Evolutionary conservation across 2,113 vertebrate species (phyloP).

Genomic region (Pseudopipra pipra): DNA sequence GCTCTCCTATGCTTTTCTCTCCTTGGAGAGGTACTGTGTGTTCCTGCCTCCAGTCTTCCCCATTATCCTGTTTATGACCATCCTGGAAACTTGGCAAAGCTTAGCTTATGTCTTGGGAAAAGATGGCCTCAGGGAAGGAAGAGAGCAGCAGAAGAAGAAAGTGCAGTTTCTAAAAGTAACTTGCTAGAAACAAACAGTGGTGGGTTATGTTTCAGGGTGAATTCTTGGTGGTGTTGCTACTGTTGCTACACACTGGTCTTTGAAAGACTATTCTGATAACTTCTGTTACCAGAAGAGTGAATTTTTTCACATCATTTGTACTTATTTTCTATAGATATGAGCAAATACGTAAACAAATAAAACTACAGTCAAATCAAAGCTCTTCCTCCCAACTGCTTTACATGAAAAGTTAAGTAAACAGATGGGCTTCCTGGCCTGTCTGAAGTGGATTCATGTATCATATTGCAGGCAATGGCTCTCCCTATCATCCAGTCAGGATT

Average conservation of each 20-base stretch:
- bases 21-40: background rate
- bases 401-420: constrained; percentile 5
- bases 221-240: background rate
- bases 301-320: background rate
- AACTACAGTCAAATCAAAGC: background rate
- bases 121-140: background rate
- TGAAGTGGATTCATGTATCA: background rate
- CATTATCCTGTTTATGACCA: background rate
- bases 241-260: background rate
- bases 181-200: background rate
- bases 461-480: background rate
- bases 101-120: background rate
- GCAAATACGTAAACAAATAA: background rate
- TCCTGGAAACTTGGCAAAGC: background rate
- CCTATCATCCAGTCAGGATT: background rate
- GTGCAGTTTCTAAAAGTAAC: background rate
- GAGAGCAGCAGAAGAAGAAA: background rate
- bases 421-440: constrained; percentile 19
- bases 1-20: background rate
- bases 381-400: background rate
- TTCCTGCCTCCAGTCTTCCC: background rate
- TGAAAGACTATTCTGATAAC: background rate
- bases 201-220: background rate
- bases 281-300: background rate
- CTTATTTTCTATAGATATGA: background rate